Evolutionary conservation across 2,888 invertebrate species (phyloP).

Genomic region (Patella caerulea): DNA sequence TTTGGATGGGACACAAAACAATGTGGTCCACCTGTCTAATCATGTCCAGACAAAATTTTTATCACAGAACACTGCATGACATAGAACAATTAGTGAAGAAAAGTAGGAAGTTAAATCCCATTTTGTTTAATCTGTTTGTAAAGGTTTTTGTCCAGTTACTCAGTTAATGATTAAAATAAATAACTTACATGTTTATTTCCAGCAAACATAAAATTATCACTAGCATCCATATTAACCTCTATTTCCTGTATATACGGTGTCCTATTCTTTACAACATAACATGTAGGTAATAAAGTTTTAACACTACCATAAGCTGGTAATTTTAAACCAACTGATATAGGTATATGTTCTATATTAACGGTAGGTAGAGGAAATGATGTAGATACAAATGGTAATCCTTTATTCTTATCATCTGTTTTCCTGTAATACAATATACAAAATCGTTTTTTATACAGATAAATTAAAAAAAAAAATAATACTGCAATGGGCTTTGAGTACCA

Average conservation of each 20-base stretch:
- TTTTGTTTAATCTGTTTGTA: too few species aligned
- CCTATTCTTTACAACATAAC: constrained; percentile 80
- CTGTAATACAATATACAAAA: constrained; percentile 35
- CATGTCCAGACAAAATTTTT: too few species aligned
- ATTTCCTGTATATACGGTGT: constrained; percentile 82
- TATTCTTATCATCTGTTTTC: constrained; percentile 40
- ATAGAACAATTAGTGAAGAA: too few species aligned
- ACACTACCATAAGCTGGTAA: constrained; percentile 83
- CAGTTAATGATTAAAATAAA: constrained; percentile 10
- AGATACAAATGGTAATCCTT: constrained; percentile 57
- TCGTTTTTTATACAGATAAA: neutral
- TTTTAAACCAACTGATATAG: constrained; percentile 69
- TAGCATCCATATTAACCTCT: constrained; percentile 83
- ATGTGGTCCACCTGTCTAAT: too few species aligned
- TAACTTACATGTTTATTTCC: constrained; percentile 87
- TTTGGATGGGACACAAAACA: too few species aligned
- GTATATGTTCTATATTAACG: constrained; percentile 67
- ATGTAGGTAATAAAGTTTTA: constrained; percentile 70
- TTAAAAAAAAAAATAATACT: neutral
- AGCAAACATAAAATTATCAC: constrained; percentile 94
- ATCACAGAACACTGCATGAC: too few species aligned
- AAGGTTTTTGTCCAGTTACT: neutral
- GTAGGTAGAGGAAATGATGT: constrained; percentile 66
- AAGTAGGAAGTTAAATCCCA: too few species aligned
- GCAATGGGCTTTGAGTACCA: neutral